These are phyloP conservation scores for Limanda limanda DNA, from an alignment of 2,113 vertebrate species.

Conservation along the genomic window DNA sequence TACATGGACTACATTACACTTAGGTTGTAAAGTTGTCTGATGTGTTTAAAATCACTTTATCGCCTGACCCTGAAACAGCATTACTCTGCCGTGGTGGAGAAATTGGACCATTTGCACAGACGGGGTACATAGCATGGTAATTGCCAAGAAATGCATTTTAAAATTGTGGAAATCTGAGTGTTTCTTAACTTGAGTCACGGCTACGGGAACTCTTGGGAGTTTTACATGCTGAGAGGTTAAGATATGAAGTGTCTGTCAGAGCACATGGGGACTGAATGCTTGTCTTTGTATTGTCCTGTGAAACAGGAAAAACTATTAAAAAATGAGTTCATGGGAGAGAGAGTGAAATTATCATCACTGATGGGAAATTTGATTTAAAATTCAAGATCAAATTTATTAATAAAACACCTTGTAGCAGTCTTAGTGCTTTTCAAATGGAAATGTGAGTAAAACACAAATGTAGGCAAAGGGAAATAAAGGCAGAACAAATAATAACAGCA, in stretches of 20 bases:
- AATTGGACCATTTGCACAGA: neutral
- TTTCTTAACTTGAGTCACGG: neutral
- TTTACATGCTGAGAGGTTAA: neutral
- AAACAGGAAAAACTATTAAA: neutral
- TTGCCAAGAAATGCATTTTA: neutral
- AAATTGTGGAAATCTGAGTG: neutral
- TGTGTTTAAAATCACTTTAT: constrained; percentile 2
- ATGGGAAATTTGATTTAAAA: neutral
- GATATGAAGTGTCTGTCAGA: neutral
- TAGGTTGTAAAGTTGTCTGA: constrained; percentile 3
- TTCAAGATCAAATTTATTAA: neutral
- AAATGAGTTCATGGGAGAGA: no score
- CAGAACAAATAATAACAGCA: no score
- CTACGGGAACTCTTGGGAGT: neutral
- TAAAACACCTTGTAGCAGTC: no score
- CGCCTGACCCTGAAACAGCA: constrained; percentile 6
- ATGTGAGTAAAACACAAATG: no score
- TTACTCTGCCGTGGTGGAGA: neutral
- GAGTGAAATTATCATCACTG: neutral
- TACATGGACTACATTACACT: neutral
- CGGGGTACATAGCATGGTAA: neutral
- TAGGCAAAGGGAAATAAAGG: no score
- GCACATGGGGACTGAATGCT: neutral
- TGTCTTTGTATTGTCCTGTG: neutral
- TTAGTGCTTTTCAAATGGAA: no score